A percentile compares a stretch with the other conserved stretches of the same genome.
These are phyloP conservation scores for Apogon hyalosoma DNA, from an alignment of 2,797 vertebrate genomes.

Conservation along the genomic window DNA sequence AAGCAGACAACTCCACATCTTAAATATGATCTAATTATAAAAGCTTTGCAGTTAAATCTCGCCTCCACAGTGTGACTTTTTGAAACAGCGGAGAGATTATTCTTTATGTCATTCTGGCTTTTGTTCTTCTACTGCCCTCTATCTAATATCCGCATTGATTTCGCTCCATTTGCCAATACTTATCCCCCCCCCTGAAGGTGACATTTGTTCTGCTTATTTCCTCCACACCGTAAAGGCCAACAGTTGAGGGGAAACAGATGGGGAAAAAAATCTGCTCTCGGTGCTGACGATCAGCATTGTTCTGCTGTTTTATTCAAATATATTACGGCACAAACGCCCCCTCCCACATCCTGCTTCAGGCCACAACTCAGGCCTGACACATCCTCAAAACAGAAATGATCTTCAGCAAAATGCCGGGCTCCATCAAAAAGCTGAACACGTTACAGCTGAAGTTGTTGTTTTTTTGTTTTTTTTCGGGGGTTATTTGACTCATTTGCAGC, in stretches of 20 bases:
- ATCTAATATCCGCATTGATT: constrained; percentile 54
- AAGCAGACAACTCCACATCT: constrained; percentile 4
- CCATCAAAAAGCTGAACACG: constrained; percentile 2
- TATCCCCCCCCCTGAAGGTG: constrained; percentile 44
- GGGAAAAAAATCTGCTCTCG: constrained; percentile 8
- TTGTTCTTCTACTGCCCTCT: constrained; percentile 35
- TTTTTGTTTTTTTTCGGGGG: constrained; percentile 8
- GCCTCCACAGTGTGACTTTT: constrained; percentile 7
- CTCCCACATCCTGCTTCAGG: background rate
- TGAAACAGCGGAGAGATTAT: constrained; percentile 22
- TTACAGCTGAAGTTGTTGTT: background rate
- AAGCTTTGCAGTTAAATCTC: constrained; percentile 1
- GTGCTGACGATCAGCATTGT: constrained; percentile 10
- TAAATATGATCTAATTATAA: background rate
- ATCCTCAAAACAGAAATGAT: background rate
- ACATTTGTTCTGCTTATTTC: constrained; percentile 56
- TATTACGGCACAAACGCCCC: background rate
- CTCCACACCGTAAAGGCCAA: constrained; percentile 44
- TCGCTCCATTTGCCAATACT: constrained; percentile 43
- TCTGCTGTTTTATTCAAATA: constrained; percentile 4
- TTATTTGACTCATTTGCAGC: constrained; percentile 1
- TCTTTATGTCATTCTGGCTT: constrained; percentile 20
- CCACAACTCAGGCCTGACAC: background rate
- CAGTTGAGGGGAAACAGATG: constrained; percentile 28
- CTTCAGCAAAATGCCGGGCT: background rate